Conservation (phyloP, 2,113 vertebrate species). For the Ceyx margarethae region DNA sequence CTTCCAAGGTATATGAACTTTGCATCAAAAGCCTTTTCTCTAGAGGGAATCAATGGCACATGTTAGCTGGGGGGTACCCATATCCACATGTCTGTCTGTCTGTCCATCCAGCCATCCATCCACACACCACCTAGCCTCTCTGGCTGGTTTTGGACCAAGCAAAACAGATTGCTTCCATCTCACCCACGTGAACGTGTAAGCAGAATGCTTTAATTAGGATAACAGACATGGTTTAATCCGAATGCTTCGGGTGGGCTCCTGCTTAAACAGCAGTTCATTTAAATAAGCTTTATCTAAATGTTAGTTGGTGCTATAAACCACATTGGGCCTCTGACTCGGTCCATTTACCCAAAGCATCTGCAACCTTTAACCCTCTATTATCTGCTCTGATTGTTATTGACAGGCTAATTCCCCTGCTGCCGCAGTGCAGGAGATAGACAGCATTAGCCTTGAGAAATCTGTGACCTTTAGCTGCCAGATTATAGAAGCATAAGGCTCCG, state of each 20-base stretch:
- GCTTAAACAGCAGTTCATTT: constrained; percentile 24
- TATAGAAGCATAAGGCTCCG: neutral
- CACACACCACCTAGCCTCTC: accelerated
- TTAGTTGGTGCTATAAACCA: neutral
- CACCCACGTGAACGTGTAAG: neutral
- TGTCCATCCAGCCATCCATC: neutral
- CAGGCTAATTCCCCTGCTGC: constrained; percentile 51
- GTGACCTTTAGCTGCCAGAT: constrained; percentile 64
- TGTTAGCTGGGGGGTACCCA: accelerated
- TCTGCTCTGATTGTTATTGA: constrained; percentile 61
- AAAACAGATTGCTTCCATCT: accelerated
- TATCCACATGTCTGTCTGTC: too few relatives aligned
- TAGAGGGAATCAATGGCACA: neutral
- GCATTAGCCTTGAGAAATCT: constrained; percentile 62
- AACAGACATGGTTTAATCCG: neutral
- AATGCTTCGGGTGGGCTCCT: neutral
- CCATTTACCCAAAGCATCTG: constrained; percentile 45
- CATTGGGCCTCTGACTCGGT: neutral
- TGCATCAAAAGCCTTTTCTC: neutral
- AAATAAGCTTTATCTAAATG: constrained; percentile 54
- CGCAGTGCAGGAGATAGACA: constrained; percentile 28
- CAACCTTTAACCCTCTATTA: constrained; percentile 65
- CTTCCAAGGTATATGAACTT: accelerated
- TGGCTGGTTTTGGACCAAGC: neutral
- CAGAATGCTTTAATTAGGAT: constrained; percentile 8